These are phyloP conservation scores for Falco punctatus DNA, from an alignment of 2,113 vertebrate species.

Conservation along the genomic window DNA sequence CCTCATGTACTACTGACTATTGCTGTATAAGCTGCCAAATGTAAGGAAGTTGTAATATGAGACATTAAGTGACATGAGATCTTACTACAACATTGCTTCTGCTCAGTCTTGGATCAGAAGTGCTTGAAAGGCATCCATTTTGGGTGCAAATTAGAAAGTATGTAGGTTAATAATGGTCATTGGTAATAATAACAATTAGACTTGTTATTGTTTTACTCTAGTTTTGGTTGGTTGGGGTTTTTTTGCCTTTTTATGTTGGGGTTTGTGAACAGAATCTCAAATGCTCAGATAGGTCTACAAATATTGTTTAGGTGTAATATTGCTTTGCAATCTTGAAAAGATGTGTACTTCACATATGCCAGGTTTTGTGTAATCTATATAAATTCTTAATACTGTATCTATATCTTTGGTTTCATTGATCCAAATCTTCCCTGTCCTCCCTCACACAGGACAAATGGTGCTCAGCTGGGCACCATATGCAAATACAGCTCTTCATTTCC, in stretches of 20 bases:
- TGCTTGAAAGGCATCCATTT: neutral
- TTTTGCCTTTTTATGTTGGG: neutral
- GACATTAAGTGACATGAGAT: neutral
- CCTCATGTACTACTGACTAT: neutral
- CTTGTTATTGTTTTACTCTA: no score
- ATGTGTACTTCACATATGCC: neutral
- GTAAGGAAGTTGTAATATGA: constrained; percentile 18
- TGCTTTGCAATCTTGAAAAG: neutral
- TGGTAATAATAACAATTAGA: neutral
- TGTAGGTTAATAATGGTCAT: neutral
- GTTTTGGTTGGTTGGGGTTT: neutral
- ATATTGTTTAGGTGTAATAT: neutral
- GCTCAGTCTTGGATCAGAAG: neutral
- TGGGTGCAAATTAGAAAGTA: neutral
- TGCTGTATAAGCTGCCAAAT: neutral
- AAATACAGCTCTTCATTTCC: neutral
- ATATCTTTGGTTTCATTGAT: neutral
- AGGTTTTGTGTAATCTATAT: neutral
- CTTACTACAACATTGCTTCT: neutral
- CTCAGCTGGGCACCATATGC: neutral
- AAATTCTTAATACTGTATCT: neutral
- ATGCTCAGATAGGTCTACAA: neutral
- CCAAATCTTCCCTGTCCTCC: neutral
- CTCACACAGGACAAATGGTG: neutral
- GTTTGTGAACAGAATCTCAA: neutral